A percentile compares a stretch with the other conserved stretches of the same genome.
Evolutionary conservation across 2,797 vertebrate genomes (phyloP).

Genomic region (Clarias fuscus): DNA sequence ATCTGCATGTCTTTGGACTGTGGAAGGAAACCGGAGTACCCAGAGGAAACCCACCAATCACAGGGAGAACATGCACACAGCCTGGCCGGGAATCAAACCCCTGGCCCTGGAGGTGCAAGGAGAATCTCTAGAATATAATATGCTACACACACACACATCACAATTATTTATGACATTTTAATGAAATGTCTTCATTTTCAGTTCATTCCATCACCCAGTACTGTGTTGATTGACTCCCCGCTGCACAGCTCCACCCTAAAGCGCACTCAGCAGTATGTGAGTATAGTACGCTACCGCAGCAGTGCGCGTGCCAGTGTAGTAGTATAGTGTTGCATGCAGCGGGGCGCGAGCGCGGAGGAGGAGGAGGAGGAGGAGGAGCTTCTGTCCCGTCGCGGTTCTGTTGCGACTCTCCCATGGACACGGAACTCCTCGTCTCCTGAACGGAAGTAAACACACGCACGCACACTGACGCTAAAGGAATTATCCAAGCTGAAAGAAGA

Average conservation of each 20-base stretch:
- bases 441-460: conserved; percentile 6
- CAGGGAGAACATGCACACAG: too few relatives aligned
- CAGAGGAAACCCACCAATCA: too few relatives aligned
- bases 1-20: too few relatives aligned
- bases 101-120: too few relatives aligned
- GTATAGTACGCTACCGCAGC: neutral
- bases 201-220: neutral
- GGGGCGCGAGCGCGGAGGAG: neutral
- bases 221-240: neutral
- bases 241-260: too few relatives aligned
- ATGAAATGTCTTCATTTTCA: neutral
- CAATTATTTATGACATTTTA: neutral
- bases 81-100: too few relatives aligned
- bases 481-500: neutral
- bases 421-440: neutral
- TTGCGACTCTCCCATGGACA: neutral
- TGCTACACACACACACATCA: neutral
- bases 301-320: neutral
- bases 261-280: conserved; percentile 2
- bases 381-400: neutral
- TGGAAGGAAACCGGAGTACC: too few relatives aligned
- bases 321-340: neutral
- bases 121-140: too few relatives aligned
- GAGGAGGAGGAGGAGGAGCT: conserved; percentile 12
- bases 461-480: neutral